phyloP scores from a whole-genome alignment of 2,797 vertebrate species.

The Benthosema pterotum region DNA sequence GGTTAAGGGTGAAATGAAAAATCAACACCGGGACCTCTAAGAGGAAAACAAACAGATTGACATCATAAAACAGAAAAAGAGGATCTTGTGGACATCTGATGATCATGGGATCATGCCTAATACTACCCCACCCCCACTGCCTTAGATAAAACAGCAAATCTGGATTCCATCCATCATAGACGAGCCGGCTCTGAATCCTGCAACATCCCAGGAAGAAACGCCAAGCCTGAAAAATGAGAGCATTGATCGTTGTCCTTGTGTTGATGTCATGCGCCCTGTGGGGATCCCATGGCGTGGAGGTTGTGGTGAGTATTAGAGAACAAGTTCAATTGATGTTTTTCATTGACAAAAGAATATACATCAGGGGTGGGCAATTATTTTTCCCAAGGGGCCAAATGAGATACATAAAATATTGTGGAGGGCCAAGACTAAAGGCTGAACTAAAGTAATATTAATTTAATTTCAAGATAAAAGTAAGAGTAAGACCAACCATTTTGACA shows the following conservation, averaged over 20 bases:
- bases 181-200: constrained; percentile 10
- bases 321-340: not conserved
- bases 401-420: no score
- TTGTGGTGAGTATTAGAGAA: constrained; percentile 52
- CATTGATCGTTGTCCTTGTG: constrained; percentile 27
- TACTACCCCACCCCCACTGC: not conserved
- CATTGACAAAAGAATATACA: no score
- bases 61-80: constrained; percentile 33
- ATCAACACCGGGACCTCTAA: constrained; percentile 33
- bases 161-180: constrained; percentile 22
- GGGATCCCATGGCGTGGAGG: constrained; percentile 43
- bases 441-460: no score
- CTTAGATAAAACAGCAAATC: constrained; percentile 43
- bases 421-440: no score
- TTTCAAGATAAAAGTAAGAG: no score
- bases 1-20: constrained; percentile 23
- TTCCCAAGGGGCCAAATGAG: no score
- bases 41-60: not conserved
- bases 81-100: constrained; percentile 45
- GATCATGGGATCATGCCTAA: not conserved
- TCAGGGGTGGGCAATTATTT: no score
- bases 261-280: constrained; percentile 44
- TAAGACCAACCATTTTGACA: no score
- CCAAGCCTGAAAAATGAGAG: constrained; percentile 54
- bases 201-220: not conserved